Evolutionary conservation across 2,888 invertebrate species (phyloP), one percentile per base, ranked within the genome.

Genomic region (Cyclophora albipunctata): DNA sequence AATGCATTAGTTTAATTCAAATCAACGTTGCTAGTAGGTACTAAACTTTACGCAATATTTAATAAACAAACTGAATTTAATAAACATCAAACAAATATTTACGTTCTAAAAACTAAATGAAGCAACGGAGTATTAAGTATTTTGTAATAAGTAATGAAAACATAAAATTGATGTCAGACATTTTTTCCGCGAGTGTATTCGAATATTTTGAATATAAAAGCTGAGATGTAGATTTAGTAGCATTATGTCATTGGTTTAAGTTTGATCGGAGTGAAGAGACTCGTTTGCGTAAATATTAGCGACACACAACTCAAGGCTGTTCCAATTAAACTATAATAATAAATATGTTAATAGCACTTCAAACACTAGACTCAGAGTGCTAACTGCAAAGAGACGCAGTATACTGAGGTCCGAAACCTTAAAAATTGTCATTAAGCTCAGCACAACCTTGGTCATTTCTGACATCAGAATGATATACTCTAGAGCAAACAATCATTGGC

Each of bases 281-380:
- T 45, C 54, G 67, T 71, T 76, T 76, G 67, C 72, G 75, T 75
- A 75, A 78, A 78, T 73, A 78, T 78, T 76, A 67, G 78, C 75
- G 77, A 75, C 77, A 69, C 35, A 65, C 58, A 52, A 45, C 46
- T 68, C 79, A 78, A 80, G 80, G 81, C 56, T 76, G 75, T 73
- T 66, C 70, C 67, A 75, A 73, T 77, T 74, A 69, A 66, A 55
- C 62, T 64, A 60, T 60, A 53, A 20, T 20, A 60, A 69, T 67
- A 69, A 64, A 64, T 63, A 53, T 46, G 57, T 47, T 55, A 55
- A 55, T 61, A 57, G 47, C 61, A 63, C 62, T 61, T 63, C 63
- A 20, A 60, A 62, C 60, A 46, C 49, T 46, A 46, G 46, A 49
- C 33, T 6, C 7, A 6, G 7, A 34, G 20, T 20, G 20, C 34